These are phyloP conservation scores for Onychorhynchus coronatus DNA, from an alignment of 2,113 vertebrate genomes.

Conservation along the genomic window DNA sequence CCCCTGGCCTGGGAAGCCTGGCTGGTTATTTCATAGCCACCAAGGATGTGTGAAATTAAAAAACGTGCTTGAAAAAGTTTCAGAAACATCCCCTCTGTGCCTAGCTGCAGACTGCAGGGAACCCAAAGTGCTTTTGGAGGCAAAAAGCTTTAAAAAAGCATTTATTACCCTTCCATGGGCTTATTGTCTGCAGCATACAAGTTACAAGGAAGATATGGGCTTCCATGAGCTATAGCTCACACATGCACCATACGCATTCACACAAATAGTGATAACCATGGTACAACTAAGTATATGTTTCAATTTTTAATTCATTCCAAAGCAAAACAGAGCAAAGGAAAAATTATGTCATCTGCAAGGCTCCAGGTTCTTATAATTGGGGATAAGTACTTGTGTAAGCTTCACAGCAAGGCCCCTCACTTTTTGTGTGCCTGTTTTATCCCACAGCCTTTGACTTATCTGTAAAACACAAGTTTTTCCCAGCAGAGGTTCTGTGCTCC, in stretches of 20 bases:
- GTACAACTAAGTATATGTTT: not conserved
- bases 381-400: not conserved
- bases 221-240: not conserved
- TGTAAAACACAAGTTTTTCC: not conserved
- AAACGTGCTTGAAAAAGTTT: not conserved
- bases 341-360: not conserved
- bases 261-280: not conserved
- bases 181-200: not conserved
- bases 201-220: not conserved
- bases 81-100: not conserved
- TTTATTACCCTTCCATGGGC: not conserved
- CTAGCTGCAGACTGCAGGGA: not conserved
- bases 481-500: not conserved
- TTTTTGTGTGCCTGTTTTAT: not conserved
- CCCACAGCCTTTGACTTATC: not conserved
- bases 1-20: not conserved
- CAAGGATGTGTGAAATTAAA: not conserved
- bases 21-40: not conserved
- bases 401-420: not conserved
- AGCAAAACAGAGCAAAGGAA: not conserved
- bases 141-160: not conserved
- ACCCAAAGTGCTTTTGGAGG: not conserved
- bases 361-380: not conserved
- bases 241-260: not conserved
- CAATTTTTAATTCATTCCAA: not conserved